Evolutionary conservation across 1,140 invertebrate genomes (phyloP), one percentile per base, ranked within the genome.

Genomic region (Atta cephalotes): DNA sequence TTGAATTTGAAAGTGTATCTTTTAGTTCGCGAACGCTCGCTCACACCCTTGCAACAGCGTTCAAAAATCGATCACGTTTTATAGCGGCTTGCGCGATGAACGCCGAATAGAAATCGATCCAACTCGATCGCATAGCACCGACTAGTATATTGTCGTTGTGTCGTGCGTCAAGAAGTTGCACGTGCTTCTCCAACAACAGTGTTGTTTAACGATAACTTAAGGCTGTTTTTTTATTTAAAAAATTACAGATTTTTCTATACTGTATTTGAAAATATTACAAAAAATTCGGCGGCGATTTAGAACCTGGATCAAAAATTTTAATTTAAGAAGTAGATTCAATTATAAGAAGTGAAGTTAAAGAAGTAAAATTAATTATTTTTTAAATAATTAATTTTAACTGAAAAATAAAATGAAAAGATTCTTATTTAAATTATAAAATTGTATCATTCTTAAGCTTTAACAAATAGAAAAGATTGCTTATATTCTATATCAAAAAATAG

Each of bases 31-130:
- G 80, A 56, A 84, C 70, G 56, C 39, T 74, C 80, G 56, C 56
- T 60, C n/a, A 84, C 56, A 45, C 80, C 68, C 80, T 74, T 35
- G 53, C 53, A 72, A 82, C 53, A 82, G 39, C 70, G n/a, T 49
- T 18, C 70, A 14, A 76, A 76, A 28, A 84, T 76, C 39, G 70
- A 84, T 84, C 14, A 10, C n/a, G n/a, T 84, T 84, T 84, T 76
- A 84, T 45, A 49, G 14, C 80, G 9, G 56, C 56, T 62, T 71
- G 78, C 45, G 53, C 39, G 77, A 78, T 66, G 31, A 77, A 77
- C 28, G 14, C 58, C 10, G 12, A 77, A 35, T 51, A 78, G n/a
- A 79, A 10, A 85, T 78, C 82, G 60, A 78, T 85, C 1, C 2
- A n/a, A 85, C 5, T 63, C 21, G 39, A 85, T 85, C 56, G 35